A percentile compares a stretch with the other conserved stretches of the same genome.
Evolutionary conservation across 2,797 vertebrate species (phyloP).

Genomic region (Dallia pectoralis): DNA sequence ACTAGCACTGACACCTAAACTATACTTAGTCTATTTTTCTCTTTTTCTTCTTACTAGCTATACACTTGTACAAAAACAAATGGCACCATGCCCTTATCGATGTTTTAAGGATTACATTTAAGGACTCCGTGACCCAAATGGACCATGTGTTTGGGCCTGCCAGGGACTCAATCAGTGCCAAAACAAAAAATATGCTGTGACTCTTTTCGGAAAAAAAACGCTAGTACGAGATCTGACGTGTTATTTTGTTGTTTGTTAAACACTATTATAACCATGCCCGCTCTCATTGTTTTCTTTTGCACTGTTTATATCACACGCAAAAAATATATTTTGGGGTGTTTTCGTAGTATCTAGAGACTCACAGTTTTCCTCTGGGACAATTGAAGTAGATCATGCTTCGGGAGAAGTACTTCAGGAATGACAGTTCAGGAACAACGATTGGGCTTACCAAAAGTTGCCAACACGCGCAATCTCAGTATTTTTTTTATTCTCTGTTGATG

Average conservation of each 20-base stretch:
- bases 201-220: constrained; percentile 40
- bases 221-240: constrained; percentile 46
- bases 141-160: constrained; percentile 9
- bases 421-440: background rate
- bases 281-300: constrained; percentile 25
- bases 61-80: constrained; percentile 52
- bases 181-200: constrained; percentile 44
- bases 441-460: background rate
- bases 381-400: background rate
- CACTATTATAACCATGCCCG: constrained; percentile 39
- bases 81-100: constrained; percentile 31
- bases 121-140: constrained; percentile 33
- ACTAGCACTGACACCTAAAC: constrained; percentile 52
- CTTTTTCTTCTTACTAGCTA: constrained; percentile 54
- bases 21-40: constrained; percentile 63
- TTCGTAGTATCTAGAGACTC: constrained; percentile 46
- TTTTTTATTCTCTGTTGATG: constrained; percentile 26
- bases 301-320: background rate
- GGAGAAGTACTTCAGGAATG: background rate
- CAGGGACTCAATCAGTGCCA: constrained; percentile 49
- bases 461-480: background rate
- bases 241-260: constrained; percentile 41
- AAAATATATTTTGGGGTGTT: background rate
- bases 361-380: constrained; percentile 42
- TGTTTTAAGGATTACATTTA: constrained; percentile 30